Evolutionary conservation across 2,888 invertebrate species (phyloP).

Genomic region (Oxycera nigricornis): DNA sequence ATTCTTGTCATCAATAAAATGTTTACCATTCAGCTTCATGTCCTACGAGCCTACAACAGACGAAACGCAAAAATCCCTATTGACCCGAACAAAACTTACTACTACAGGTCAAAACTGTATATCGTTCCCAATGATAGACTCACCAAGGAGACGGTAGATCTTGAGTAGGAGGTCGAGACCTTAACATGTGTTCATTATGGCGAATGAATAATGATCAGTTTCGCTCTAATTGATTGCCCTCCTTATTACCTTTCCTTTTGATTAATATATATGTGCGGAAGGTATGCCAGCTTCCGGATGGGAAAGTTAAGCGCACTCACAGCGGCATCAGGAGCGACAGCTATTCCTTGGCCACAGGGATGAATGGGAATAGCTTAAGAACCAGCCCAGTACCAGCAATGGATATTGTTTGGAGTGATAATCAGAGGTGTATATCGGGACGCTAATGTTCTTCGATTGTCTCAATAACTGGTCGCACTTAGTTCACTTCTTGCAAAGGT

Average conservation of each 20-base stretch:
- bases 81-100: background rate
- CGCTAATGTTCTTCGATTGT: conserved; percentile 36
- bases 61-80: no score
- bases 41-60: no score
- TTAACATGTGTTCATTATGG: conserved; percentile 38
- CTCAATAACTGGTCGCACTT: conserved; percentile 31
- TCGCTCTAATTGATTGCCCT: conserved; percentile 39
- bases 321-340: background rate
- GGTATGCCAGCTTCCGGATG: conserved; percentile 15
- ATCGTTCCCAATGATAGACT: background rate
- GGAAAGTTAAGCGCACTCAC: conserved; percentile 1
- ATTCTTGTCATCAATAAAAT: no score
- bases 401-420: background rate
- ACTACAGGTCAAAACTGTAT: background rate
- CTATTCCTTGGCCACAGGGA: background rate
- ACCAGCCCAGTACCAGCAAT: background rate
- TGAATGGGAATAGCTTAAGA: background rate
- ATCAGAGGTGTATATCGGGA: conserved; percentile 13
- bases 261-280: conserved; percentile 30
- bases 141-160: background rate
- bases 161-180: background rate
- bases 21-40: no score
- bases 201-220: conserved; percentile 38
- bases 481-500: conserved; percentile 14
- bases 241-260: conserved; percentile 38